Conservation (phyloP, 2,888 invertebrate species). For the Notocelia uddmanniana region DNA sequence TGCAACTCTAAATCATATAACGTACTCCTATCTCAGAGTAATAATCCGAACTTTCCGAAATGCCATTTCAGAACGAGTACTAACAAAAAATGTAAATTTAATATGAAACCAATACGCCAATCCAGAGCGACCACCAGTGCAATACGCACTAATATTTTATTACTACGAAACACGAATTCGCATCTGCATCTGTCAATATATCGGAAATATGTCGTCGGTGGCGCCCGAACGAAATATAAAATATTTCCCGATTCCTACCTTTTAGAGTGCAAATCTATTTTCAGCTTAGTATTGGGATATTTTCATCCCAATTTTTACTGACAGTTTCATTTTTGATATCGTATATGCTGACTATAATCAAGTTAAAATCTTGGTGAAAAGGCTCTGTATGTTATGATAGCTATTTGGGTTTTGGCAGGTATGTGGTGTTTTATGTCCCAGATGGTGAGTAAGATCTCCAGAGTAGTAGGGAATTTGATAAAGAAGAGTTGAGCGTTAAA, state of each 20-base stretch:
- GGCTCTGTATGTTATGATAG: no score
- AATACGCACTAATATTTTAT: constrained; percentile 2
- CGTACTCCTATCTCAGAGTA: no score
- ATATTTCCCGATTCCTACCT: neutral
- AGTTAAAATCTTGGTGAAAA: no score
- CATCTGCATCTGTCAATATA: constrained; percentile 4
- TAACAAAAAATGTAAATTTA: neutral
- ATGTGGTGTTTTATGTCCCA: no score
- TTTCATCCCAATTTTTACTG: neutral
- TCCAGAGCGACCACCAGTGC: neutral
- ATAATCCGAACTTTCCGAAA: no score
- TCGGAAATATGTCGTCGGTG: neutral
- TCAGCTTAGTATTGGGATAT: constrained; percentile 1
- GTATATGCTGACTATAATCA: neutral
- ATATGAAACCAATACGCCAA: neutral
- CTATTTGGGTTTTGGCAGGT: no score
- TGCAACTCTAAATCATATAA: no score
- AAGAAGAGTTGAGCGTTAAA: no score
- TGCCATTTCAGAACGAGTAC: no score
- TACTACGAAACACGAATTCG: constrained; percentile 1
- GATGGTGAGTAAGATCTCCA: no score
- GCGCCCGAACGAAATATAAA: neutral
- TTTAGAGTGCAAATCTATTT: constrained; percentile 4
- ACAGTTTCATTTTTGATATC: neutral
- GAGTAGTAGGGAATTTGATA: no score